Base-by-base conservation (phyloP, 2,797 vertebrate species). In the Enteromius fasciolatus region DNA sequence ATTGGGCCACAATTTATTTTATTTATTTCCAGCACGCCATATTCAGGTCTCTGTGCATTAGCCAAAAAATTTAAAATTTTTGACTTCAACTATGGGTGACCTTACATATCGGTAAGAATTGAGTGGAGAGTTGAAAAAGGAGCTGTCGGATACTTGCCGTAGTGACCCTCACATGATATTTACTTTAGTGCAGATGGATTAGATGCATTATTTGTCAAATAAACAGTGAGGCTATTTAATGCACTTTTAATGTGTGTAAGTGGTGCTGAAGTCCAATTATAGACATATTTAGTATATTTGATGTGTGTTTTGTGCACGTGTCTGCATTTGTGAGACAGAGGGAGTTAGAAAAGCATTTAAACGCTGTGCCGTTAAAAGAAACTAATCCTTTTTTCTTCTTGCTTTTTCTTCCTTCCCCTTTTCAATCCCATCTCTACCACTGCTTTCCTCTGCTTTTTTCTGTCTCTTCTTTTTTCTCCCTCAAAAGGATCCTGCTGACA, bases 401-500 rank as follows among this genome's bases (percentile, higher is more conserved):
- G 2, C 14, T 61, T 68, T 77, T 46, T 77, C 61, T 39, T 72
- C 31, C 4, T 69, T 76, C 12, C 50, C 39, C 57, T 50, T 14
- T 20, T 76, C 54, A 76, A 48, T 79, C 48, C 67, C 70, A 14
- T 59, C 41, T 66, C 54, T 78, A 70, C 64, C 79, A 76, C 63
- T 63, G 20, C 48, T 25, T 41, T 70, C 36, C 69, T 28, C 59
- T 80, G 39, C 33, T 9, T 70, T 20, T 86, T 44, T 77, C 48
- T 74, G 4, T 83, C 70, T 72, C n/a, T 23, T 36, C 41, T n/a
- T 64, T n/a, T 75, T 33, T 64, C 36, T 36, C 9, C 8, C 36
- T 18, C 17, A 89, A 91, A 44, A 97, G 96, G 94, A 97, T 97
- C 91, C 94, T 97, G 91, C 95, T 97, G 94, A 97, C 96, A 1